phyloP scores from a whole-genome alignment of 2,888 invertebrate genomes.

The Orthonevra nobilis region DNA sequence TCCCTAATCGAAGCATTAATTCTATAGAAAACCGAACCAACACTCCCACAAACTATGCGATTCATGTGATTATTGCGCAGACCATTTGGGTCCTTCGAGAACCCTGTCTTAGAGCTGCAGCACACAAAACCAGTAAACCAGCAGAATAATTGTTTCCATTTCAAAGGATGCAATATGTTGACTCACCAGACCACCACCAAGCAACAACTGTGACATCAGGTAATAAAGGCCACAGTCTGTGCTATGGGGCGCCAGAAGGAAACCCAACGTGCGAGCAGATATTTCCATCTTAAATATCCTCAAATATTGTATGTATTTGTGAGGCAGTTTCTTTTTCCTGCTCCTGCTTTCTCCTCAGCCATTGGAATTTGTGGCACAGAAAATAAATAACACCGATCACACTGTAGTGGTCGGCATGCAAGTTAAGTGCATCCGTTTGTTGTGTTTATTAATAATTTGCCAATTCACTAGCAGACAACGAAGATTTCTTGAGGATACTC shows the following conservation, averaged over 20 bases:
- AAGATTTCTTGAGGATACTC: neutral
- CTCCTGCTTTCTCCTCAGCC: too few species aligned
- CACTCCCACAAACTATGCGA: neutral
- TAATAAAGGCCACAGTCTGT: slow-evolving; percentile 11
- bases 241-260: slow-evolving; percentile 22
- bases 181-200: slow-evolving; percentile 1
- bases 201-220: slow-evolving; percentile 26
- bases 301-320: slow-evolving; percentile 22
- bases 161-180: slow-evolving; percentile 41
- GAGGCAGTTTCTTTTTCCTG: neutral
- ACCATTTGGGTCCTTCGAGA: neutral
- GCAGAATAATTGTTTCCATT: slow-evolving; percentile 52
- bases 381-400: slow-evolving; percentile 42
- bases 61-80: neutral
- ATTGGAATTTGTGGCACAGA: slow-evolving; percentile 28
- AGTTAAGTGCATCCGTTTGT: slow-evolving; percentile 47
- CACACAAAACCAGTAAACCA: slow-evolving; percentile 15
- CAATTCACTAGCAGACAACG: slow-evolving; percentile 26
- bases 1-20: slow-evolving; percentile 16
- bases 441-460: slow-evolving; percentile 45
- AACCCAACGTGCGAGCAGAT: slow-evolving; percentile 24
- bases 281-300: slow-evolving; percentile 30
- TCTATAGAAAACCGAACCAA: neutral
- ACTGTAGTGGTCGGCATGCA: slow-evolving; percentile 20
- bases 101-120: too few species aligned